Evolutionary conservation across 1,140 invertebrate species (phyloP), one percentile per base, ranked within the genome.

Genomic region (Zaprionus lachaisei): DNA sequence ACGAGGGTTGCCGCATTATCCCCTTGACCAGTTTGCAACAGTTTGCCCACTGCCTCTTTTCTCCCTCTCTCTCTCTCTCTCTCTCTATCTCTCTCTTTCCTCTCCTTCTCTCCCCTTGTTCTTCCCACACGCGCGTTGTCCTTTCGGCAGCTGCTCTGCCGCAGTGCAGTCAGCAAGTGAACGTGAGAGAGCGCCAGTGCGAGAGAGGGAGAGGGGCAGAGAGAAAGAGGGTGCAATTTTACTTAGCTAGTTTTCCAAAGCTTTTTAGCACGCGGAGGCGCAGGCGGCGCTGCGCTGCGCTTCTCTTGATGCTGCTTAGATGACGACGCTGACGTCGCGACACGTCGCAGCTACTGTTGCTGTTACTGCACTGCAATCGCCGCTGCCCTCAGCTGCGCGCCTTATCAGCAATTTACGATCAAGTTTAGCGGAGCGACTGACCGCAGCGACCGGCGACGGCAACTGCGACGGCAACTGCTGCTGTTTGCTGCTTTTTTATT

Each of bases 361-460:
- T 67, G 65, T 28, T 70, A 31, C 38, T 57, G 63, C 51, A 41
- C 41, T 37, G 58, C 44, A 15, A 24, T 41, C 15, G 38, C 15
- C 38, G 38, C 38, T 49, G 17, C n/a, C 44, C n/a, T 17, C 17
- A 2, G 5, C 41, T 41, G 57, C 54, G 66, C 64, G 26, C 68
- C 60, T 64, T 86, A 87, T 87, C 83, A 87, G 83, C 83, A 72
- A 77, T 83, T 80, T 75, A 72, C 75, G 81, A 83, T 83, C 81
- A 72, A 67, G 56, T 44, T 72, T 65, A 72, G 28, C 54, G 67
- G 63, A 65, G 70, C 77, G 71, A 62, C 57, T 26, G 65, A 54
- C 65, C n/a, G 49, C 22, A 34, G 61, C 31, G 67, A 72, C 61
- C 57, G 77, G 67, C 65, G 72, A 58, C 41, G 47, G 4, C 61